These are phyloP conservation scores for Tyto alba DNA, from an alignment of 2,113 vertebrate genomes.

Conservation along the genomic window DNA sequence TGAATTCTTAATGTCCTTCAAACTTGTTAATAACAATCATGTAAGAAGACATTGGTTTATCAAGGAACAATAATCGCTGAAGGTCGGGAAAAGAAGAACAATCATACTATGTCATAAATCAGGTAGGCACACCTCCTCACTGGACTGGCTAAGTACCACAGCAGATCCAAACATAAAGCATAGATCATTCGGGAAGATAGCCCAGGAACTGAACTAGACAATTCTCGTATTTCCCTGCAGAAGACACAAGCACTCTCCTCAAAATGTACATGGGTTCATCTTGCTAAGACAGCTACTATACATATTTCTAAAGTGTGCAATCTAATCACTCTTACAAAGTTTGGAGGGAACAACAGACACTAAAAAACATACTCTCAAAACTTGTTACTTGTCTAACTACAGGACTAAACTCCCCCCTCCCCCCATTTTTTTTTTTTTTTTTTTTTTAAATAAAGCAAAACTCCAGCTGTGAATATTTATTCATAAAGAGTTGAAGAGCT, in stretches of 20 bases:
- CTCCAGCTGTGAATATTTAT: neutral
- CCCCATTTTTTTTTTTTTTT: too few species aligned
- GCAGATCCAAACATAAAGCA: neutral
- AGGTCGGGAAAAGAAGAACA: neutral
- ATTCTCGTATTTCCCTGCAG: neutral
- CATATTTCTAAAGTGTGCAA: neutral
- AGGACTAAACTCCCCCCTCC: neutral
- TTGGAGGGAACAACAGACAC: neutral
- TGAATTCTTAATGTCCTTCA: neutral
- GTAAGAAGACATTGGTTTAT: neutral
- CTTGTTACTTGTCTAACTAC: neutral
- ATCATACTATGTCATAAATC: neutral
- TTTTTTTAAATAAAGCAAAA: neutral
- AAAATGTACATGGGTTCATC: neutral
- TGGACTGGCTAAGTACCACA: neutral
- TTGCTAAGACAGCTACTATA: neutral
- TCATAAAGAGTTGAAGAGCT: neutral
- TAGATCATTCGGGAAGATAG: neutral
- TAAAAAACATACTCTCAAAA: neutral
- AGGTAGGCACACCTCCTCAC: neutral
- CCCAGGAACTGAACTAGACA: neutral
- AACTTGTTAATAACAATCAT: fast-evolving
- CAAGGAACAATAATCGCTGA: neutral
- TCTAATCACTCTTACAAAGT: neutral
- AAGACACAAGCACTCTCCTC: neutral